Evolutionary conservation across 2,888 invertebrate species (phyloP), one percentile per base, ranked within the genome.

Genomic region (Callinectes sapidus): DNA sequence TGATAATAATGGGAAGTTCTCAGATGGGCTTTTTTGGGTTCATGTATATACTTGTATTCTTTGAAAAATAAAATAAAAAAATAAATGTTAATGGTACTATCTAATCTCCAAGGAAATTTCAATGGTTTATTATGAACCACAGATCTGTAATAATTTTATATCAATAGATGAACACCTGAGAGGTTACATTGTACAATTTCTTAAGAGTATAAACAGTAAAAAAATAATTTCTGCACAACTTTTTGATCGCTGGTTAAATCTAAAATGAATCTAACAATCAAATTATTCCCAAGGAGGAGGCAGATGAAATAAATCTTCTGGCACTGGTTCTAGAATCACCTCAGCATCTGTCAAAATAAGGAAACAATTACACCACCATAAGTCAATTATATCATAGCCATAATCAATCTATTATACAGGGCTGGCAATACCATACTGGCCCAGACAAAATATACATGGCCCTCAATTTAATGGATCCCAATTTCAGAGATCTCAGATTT

Each of bases 231-330:
- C 13, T 2, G 2, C n/a, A n/a, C 28, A 2, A 71, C 5, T 28
- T 71, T 23, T 28, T 71, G 71, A 28, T 71, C 8, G n/a, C 28
- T 71, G 61, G 3, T 23, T 23, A 61, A 61, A 23, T 61, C 23
- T 61, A 48, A 23, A 23, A n/a, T 1, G 10, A 28, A 28, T 28
- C 28, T 6, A 3, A 71, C 10, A 71, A 61, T 77, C n/a, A 13
- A 81, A 16, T 35, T 16, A 81, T 35, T 81, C 81, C 81, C 81
- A 81, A 5, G 81, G 14, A 81, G 81, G 81, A 35, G 81, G 81
- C 81, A 81, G 81, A 81, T 81, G n/a, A 81, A 81, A 81, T 5
- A 81, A 14, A 35, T 81, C 81, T 28, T 81, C 81, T 81, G 81
- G 81, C 35, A 81, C 81, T 35, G 35, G 35, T 14, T 81, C 81